Base-by-base conservation (phyloP, 2,888 invertebrate genomes). In the Acronicta psi region DNA sequence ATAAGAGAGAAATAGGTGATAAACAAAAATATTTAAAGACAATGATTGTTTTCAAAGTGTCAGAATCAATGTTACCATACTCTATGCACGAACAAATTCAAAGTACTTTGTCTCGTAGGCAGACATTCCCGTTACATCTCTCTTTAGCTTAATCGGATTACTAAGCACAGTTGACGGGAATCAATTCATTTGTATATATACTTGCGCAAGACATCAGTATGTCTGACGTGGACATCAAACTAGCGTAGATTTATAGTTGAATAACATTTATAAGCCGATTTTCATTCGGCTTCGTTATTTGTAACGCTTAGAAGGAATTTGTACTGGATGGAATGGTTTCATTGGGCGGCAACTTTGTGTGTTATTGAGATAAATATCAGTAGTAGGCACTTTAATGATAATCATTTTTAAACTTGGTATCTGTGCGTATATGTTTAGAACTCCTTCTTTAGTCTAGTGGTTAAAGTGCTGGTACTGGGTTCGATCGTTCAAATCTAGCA, bases 101-200 rank as follows among this genome's bases (percentile, higher is more conserved):
- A 73, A 79, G 51, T 69, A 59, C 59, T 58, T 59, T 52, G 46
- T 63, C 46, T 62, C 62, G 69, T 69, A 72, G 72, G 72, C 46
- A 49, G 70, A 58, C 75, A 76, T 59, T 63, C 62, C 86, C 86
- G 87, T 85, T 89, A 86, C 81, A 79, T 79, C 83, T 84, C 82
- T 84, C 86, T 89, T 89, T 82, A 83, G 81, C 80, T 77, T 93
- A 93, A 93, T 92, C 93, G 86, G 93, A 92, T 93, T 87, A 87
- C 67, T 73, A 83, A 84, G 84, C 83, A 81, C 72, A 84, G 82
- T 78, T 81, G 87, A 85, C 84, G 83, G 88, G 86, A 84, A 81
- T 84, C 86, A 87, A 86, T 88, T 84, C 86, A 81, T 88, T 87
- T 88, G 86, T 82, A 76, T 29, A 76, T 29, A 71, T 62, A 68